Base-by-base conservation (phyloP, 2,797 vertebrate species). In the Propithecus deckenii region DNA sequence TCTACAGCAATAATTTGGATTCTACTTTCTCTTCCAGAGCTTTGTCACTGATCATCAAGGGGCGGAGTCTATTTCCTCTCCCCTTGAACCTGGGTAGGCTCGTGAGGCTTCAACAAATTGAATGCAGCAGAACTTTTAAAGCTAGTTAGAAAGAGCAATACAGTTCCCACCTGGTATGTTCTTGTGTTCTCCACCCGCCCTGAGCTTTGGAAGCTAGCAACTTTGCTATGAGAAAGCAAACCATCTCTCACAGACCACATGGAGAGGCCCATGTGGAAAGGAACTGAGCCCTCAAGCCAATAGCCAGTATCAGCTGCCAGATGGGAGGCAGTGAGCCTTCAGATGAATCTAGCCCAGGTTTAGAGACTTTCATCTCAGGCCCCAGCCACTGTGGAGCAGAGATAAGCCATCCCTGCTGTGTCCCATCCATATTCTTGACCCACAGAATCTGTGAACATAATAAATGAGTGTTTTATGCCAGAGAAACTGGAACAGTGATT, bases 381-480 rank as follows among this genome's bases (percentile, higher is more conserved):
- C 41, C 32, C 48, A 86, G 67, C 61, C 7, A 57, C 32, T 76
- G 7, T 55, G 32, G 84, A 93, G 30, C 75, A 94, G 86, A 91
- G 78, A 14, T 20, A n/a, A 48, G 22, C 20, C 57, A n/a, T 89
- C 14, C 55, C 14, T 8, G 2, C 59, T 85, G 46, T 78, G 38
- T 67, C 52, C 17, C 18, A 43, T 81, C 69, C 84, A 92, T 30
- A 88, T 69, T 80, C 74, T 76, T 94, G 87, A 74, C n/a, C 22
- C 32, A 94, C 81, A 43, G 90, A 69, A 74, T 78, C 76, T 71
- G 43, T 75, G 38, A 92, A 18, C 9, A 7, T 69, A 72, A 92
- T 38, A 86, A 86, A 63, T 75, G 84, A 35, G n/a, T 75, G 88
- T 81, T 96, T 92, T 48, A 59, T 71, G 71, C 72, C 32, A 85